These are phyloP conservation scores for Tetrao urogallus DNA, from an alignment of 2,113 vertebrate genomes.

Conservation along the genomic window DNA sequence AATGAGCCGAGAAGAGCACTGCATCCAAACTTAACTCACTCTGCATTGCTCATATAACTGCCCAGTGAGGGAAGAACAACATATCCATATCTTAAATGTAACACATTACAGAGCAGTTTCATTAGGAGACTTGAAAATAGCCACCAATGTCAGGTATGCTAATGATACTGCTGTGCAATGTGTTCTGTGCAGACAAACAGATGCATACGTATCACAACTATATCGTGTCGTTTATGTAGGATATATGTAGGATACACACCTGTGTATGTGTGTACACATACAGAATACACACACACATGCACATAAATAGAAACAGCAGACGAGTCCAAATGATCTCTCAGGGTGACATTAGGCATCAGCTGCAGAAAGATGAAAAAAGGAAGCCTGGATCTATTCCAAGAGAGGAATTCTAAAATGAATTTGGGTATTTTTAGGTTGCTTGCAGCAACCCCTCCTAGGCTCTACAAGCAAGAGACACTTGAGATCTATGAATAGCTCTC, in stretches of 20 bases:
- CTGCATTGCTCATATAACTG: not conserved
- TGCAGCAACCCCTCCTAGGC: not conserved
- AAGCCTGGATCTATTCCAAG: not conserved
- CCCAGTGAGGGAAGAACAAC: not conserved
- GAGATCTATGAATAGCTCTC: conserved; percentile 12
- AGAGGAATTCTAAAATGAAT: not conserved
- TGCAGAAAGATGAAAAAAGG: not conserved
- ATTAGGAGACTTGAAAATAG: not conserved
- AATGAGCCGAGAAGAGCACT: not conserved
- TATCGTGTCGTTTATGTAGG: too few species aligned
- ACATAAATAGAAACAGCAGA: not conserved
- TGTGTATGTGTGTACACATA: not conserved
- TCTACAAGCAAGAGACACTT: not conserved
- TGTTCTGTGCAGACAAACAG: too few species aligned
- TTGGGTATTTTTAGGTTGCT: conserved; percentile 7
- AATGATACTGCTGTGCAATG: too few species aligned
- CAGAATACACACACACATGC: not conserved
- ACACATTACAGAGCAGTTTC: not conserved
- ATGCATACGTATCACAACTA: too few species aligned
- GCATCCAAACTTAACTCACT: not conserved
- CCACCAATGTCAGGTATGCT: too few species aligned
- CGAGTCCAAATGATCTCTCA: not conserved
- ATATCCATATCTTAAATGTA: not conserved
- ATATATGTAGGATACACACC: not conserved
- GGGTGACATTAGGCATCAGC: not conserved